Conservation (phyloP, 2,888 invertebrate genomes). For the Globia sparganii region DNA sequence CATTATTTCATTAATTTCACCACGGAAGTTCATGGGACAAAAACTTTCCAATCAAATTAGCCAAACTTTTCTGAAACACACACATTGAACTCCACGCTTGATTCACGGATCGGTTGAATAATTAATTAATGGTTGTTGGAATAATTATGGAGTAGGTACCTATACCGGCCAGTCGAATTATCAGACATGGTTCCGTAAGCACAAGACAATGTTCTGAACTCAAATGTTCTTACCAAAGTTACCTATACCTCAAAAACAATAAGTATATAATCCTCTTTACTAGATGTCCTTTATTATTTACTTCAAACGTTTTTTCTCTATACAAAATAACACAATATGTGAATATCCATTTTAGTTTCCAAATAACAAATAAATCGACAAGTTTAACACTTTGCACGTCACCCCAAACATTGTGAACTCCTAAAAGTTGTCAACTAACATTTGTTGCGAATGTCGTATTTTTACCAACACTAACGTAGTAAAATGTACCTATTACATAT, state of each 20-base stretch:
- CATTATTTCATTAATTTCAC: constrained; percentile 38
- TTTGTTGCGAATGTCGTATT: background rate
- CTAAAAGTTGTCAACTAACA: background rate
- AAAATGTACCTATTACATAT: background rate
- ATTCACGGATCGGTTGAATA: constrained; percentile 15
- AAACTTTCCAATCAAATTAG: constrained; percentile 38
- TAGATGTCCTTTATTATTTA: background rate
- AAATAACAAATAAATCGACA: constrained; percentile 3
- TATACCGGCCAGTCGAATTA: background rate
- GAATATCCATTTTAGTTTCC: background rate
- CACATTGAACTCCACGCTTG: constrained; percentile 1
- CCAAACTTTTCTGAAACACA: constrained; percentile 3
- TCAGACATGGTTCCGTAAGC: background rate
- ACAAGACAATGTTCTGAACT: background rate
- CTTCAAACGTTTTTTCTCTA: background rate
- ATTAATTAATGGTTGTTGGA: constrained; percentile 23
- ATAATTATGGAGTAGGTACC: background rate
- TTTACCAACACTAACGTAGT: background rate
- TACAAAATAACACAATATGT: background rate
- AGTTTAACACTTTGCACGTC: background rate
- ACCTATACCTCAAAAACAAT: background rate
- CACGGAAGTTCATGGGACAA: constrained; percentile 22
- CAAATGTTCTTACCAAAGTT: background rate
- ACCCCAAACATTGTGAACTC: background rate
- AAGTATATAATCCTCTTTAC: background rate